Evolutionary conservation across 2,888 invertebrate species (phyloP), one percentile per base, ranked within the genome.

Genomic region (Drosophila nigritarsus): DNA sequence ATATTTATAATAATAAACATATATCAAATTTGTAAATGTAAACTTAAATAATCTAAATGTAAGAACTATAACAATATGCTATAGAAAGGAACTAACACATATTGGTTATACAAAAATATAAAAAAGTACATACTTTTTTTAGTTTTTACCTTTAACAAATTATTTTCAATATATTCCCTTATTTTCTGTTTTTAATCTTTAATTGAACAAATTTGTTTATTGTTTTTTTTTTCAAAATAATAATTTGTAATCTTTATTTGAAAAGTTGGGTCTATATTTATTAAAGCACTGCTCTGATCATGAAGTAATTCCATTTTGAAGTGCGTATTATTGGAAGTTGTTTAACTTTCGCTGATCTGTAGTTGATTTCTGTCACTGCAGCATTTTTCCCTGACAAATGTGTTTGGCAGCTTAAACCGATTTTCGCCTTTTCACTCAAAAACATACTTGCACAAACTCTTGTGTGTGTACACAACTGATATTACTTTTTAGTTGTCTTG

Each of bases 371-470:
- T 63, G 38, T 30, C 40, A 11, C 7, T 42, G 51, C 56, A 9
- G 49, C 56, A 42, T 24, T 58, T 76, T 40, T 32, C 34, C 18
- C 53, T 56, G 48, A 36, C 69, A 82, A 79, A 72, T 78, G 80
- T 74, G 38, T 60, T 58, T 51, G 62, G 62, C 64, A 60, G 59
- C 75, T 72, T 75, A 75, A 75, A 54, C 62, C 63, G 62, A 53
- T 86, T 83, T 49, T 51, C 50, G 49, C 50, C 68, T 65, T 55
- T 54, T 61, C 65, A 50, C 59, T 36, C 32, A 20, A 30, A 20
- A n/a, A 38, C 51, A 49, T 32, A 36, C 59, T 42, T 48, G 36
- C 55, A 51, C 40, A 63, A 18, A 54, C 27, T 9, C 7, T 15
- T 9, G 29, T 29, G 45, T 66, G 58, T 55, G 53, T 34, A 36